phyloP scores from a whole-genome alignment of 1,140 invertebrate species.

The Portunus trituberculatus region DNA sequence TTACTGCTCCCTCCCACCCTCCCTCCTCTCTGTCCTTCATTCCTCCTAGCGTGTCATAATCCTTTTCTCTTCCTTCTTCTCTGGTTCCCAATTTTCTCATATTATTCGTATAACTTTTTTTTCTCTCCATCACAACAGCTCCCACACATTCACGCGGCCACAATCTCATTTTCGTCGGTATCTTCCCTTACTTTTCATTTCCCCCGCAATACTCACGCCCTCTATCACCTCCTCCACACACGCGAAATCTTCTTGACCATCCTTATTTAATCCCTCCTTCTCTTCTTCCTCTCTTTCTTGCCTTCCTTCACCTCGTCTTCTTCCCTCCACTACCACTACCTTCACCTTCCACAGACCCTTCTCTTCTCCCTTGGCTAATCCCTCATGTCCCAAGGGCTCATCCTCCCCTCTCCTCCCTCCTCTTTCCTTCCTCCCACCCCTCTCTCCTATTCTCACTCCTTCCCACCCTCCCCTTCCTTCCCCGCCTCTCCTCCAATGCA shows the following conservation, averaged over 20 bases:
- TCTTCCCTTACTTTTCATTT: neutral
- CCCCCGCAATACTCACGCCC: neutral
- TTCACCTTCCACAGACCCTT: slow-evolving; percentile 12
- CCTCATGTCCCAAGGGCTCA: slow-evolving; percentile 14
- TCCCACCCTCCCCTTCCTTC: neutral
- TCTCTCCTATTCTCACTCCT: neutral
- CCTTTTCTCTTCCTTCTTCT: neutral
- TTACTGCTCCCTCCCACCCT: neutral
- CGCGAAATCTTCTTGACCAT: neutral
- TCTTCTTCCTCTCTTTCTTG: neutral
- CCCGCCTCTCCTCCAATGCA: neutral
- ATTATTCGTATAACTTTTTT: neutral
- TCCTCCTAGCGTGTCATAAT: neutral
- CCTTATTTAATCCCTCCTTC: neutral
- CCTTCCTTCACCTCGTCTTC: neutral
- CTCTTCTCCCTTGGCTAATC: slow-evolving; percentile 25
- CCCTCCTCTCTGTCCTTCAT: neutral
- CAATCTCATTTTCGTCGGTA: slow-evolving; percentile 21
- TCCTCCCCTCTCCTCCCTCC: neutral
- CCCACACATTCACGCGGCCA: neutral
- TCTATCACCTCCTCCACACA: neutral
- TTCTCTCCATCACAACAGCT: slow-evolving; percentile 2
- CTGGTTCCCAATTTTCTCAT: slow-evolving; percentile 13
- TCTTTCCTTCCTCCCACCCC: neutral
- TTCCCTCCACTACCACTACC: neutral